Evolutionary conservation across 2,888 invertebrate genomes (phyloP), one percentile per base, ranked within the genome.

Genomic region (Rhimphoctona megacephalus): DNA sequence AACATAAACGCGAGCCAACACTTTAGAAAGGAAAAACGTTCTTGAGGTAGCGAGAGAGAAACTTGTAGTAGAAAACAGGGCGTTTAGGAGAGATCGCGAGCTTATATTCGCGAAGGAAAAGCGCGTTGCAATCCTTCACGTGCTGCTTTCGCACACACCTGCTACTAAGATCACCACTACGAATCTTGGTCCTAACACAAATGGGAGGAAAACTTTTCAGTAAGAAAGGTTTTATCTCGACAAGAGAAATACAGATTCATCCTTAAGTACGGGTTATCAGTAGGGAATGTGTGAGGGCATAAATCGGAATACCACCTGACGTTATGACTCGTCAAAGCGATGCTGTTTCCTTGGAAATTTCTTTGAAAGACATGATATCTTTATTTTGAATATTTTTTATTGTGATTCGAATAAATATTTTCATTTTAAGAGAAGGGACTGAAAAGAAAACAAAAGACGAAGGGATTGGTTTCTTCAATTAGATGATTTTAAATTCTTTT

Each of bases 401-500:
- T 14, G 1, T 25, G 7, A 30, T 25, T 49, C 30, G 19, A n/a
- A 49, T 30, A 70, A 49, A 46, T 43, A 11, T 25, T 46, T 46
- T 30, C 19, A 17, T 9, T 9, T 43, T 17, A 46, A 19, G 30
- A 11, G 19, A 30, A 39, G 25, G 49, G 19, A n/a, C 22, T 46
- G 54, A 33, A 67, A 46, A 33, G 57, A 54, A 74, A 25, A 85
- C 67, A 52, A 78, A 5, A 61, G 46, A 69, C 66, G 57, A 22
- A 33, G 11, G 49, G 39, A 39, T 61, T 64, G 73, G 57, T 61
- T 74, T 43, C 46, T 90, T 91, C 90, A 91, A 91, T 92, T 91
- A 91, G 90, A 90, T 89, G 90, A 90, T 91, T 36, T 89, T 88
- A 89, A 85, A 88, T 88, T 90, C 85, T 79, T 77, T 54, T 86